Base-by-base conservation (phyloP, 2,797 vertebrate species). In the Takifugu rubripes region DNA sequence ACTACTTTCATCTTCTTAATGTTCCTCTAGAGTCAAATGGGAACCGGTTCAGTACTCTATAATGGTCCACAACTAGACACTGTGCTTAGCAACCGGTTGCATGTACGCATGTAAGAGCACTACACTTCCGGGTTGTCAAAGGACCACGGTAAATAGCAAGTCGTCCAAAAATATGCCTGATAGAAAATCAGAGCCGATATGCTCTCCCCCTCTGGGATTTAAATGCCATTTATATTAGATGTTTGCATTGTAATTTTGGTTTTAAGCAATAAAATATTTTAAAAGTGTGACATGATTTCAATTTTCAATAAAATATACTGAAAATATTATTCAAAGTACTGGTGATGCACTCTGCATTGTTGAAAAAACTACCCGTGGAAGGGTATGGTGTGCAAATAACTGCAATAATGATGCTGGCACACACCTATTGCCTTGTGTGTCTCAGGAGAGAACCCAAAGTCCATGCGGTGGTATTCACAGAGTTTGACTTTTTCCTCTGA, bases 1-100 rank as follows among this genome's bases (percentile, higher is more conserved):
- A 92, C 91, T 24, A 92, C 90, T 74, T 88, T 92, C 92, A 93
- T 93, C 68, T 55, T 86, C 48, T 59, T 70, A 45, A 54, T 51
- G 53, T 24, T 3, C 1, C 8, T 48, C 1, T 48, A 33, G 1
- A 56, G 0, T 40, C 25, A 42, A 29, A 29, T 11, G 14, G 43
- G 27, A 54, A 5, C 3, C 59, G 51, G 49, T 7, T 1, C 27
- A 21, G 9, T 10, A 0, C 0, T 5, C 27, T 64, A 0, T 42
- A 44, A 25, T 5, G 0, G 5, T 16, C 10, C 11, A 42, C 10
- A 61, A 25, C 1, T 55, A 52, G 17, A 40, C 5, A 10, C 50
- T 31, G 27, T 49, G 25, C 71, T 74, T 61, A 59, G 68, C 66
- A 75, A 72, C 79, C 61, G 70, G 54, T 44, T 31, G 10, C 25